Evolutionary conservation across 2,797 vertebrate species (phyloP).

Genomic region (Molossus alvarezi): DNA sequence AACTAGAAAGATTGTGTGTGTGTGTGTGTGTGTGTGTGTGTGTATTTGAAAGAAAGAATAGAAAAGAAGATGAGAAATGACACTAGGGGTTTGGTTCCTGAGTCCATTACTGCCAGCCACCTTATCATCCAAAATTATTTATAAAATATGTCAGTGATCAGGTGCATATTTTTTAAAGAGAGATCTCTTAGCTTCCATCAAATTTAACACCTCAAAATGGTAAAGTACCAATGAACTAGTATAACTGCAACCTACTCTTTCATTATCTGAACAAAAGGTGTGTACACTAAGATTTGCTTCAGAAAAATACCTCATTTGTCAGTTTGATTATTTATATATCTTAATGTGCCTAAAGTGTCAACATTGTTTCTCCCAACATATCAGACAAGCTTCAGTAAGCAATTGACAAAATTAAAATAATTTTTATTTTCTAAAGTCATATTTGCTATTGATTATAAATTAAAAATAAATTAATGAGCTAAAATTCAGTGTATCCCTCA

Average conservation of each 20-base stretch:
- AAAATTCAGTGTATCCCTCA: conserved; percentile 12
- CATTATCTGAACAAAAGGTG: neutral
- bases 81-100: neutral
- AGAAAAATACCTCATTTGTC: conserved; percentile 9
- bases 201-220: neutral
- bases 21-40: neutral
- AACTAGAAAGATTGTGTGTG: neutral
- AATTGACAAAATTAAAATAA: conserved; percentile 19
- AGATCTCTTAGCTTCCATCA: neutral
- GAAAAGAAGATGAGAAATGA: neutral
- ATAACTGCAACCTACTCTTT: neutral
- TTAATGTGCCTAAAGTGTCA: neutral
- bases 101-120: neutral
- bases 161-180: neutral
- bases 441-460: conserved; percentile 60
- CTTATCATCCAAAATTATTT: neutral
- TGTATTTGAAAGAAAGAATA: neutral
- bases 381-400: neutral
- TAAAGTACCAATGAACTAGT: neutral
- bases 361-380: neutral
- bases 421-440: conserved; percentile 34
- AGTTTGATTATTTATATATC: neutral
- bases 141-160: neutral
- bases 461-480: conserved; percentile 21
- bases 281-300: neutral